Evolutionary conservation across 1,140 invertebrate species (phyloP), one percentile per base, ranked within the genome.

Genomic region (Oscheius sp.): DNA sequence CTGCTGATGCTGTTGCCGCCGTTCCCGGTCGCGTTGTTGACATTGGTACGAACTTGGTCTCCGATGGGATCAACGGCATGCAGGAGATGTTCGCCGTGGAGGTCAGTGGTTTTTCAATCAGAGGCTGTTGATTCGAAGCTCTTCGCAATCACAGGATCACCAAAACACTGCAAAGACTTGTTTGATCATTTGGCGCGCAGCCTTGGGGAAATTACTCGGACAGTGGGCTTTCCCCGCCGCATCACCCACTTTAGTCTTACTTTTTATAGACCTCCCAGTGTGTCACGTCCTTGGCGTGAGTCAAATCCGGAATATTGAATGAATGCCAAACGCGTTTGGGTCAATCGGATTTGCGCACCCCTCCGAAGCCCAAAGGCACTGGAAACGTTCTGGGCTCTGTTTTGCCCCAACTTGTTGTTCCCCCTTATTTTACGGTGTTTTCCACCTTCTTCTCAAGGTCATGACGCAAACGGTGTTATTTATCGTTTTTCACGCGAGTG

Each of bases 41-140:
- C 38, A 71, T 61, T 7, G 62, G 69, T 35, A 55, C 58, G 36
- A 61, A 55, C 23, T 32, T 71, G n/a, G 58, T 71, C 35, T 49
- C 31, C 42, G 69, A 71, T 28, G 58, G 69, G 26, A 71, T 71
- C 69, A 71, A 71, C 28, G 69, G 69, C n/a, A 61, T 71, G 10
- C 10, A n/a, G 13, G 69, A 71, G 31, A 63, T 71, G 32, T 71
- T 71, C 42, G 52, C 23, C 42, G 52, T 71, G 34, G 69, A 71
- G 69, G 69, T 71, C 23, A 62, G 31, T 62, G 10, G 10, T 34
- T 32, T 63, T 63, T 59, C 23, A 28, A 15, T 23, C 13, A 15
- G 20, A 28, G 23, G 55, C 10, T 59, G 13, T 23, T n/a, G n/a
- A 23, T 59, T 59, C 13, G 15, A 59, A 28, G 13, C 29, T 55